A percentile compares a stretch with the other conserved stretches of the same genome.
These are phyloP conservation scores for Plecotus auritus DNA, from an alignment of 2,113 vertebrate genomes.

Conservation along the genomic window DNA sequence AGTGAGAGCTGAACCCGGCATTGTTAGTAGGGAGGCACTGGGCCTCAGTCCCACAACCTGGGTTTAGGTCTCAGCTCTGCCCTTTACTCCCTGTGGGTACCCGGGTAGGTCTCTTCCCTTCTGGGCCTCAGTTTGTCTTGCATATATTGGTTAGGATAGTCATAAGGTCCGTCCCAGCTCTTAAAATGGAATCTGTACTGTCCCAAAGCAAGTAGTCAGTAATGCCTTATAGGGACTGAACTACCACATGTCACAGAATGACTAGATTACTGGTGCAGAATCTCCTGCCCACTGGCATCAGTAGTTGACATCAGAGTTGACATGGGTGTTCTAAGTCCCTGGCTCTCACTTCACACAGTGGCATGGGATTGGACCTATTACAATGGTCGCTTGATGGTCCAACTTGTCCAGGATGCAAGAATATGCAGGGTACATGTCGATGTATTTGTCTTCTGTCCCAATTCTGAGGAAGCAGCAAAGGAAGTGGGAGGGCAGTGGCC, in stretches of 20 bases:
- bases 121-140: background rate
- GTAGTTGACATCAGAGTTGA: background rate
- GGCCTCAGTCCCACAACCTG: background rate
- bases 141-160: background rate
- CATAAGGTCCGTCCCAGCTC: background rate
- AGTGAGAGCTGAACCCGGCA: background rate
- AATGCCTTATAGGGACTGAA: background rate
- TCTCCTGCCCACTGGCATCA: background rate
- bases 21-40: background rate
- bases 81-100: background rate
- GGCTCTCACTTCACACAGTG: background rate
- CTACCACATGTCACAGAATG: background rate
- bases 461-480: background rate
- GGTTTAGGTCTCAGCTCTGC: background rate
- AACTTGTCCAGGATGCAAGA: background rate
- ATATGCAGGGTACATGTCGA: background rate
- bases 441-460: background rate
- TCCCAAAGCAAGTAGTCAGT: background rate
- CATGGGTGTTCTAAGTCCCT: accelerated
- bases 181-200: background rate
- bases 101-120: background rate
- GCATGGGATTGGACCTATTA: accelerated
- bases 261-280: no score
- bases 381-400: background rate
- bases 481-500: no score